Conservation (phyloP, 2,797 vertebrate species). For the Erethizon dorsatum region DNA sequence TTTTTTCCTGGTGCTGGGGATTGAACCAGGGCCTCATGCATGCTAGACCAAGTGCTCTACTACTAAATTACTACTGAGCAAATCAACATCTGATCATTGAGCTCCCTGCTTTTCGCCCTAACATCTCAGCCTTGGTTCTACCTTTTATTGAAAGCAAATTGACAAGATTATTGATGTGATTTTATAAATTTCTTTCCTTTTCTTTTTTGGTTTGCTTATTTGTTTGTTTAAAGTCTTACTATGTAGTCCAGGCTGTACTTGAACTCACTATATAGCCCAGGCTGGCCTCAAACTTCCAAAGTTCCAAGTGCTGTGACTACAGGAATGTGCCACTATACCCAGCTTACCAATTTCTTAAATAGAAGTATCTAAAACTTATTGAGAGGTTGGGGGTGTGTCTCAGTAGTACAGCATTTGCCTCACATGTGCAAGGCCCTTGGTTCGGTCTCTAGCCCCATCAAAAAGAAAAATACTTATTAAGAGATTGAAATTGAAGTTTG, state of each 20-base stretch:
- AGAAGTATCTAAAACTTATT: slow-evolving; percentile 28
- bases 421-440: background rate
- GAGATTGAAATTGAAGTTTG: slow-evolving; percentile 12
- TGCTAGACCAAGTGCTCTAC: too few relatives aligned
- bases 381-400: background rate
- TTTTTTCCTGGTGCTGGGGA: background rate
- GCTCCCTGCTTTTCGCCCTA: background rate
- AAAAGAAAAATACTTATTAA: background rate
- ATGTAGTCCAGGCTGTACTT: background rate
- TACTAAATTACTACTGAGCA: background rate
- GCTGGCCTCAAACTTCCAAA: background rate
- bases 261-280: background rate
- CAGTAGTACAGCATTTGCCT: background rate
- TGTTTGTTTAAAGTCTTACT: background rate
- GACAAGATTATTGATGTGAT: background rate
- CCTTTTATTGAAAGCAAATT: slow-evolving; percentile 54
- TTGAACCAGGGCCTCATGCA: background rate
- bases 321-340: background rate
- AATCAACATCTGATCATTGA: background rate
- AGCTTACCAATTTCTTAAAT: background rate
- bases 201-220: background rate
- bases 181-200: background rate
- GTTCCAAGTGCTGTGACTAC: background rate
- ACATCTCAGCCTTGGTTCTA: background rate
- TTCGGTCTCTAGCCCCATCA: background rate